A percentile compares a stretch with the other conserved stretches of the same genome.
phyloP scores from a whole-genome alignment of 2,888 invertebrate species.

The Lycocerus yunnanus region DNA sequence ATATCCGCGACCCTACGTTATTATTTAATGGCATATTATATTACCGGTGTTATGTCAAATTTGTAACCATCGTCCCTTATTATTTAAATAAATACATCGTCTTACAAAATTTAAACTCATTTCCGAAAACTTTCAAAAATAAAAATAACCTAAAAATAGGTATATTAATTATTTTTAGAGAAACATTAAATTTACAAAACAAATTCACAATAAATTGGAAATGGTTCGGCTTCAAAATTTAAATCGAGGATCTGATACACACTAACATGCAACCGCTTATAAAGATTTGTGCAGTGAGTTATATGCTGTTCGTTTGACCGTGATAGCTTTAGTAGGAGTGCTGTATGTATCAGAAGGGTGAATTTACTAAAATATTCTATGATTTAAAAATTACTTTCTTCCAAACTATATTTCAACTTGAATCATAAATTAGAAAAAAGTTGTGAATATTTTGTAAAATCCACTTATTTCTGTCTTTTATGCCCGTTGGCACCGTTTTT shows the following conservation, averaged over 20 bases:
- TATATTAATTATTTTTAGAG: background rate
- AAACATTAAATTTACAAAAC: background rate
- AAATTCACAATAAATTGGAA: background rate
- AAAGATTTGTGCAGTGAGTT: slow-evolving; percentile 21
- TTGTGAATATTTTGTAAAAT: too few relatives aligned
- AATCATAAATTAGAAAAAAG: too few relatives aligned
- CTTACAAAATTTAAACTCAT: background rate
- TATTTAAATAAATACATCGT: background rate
- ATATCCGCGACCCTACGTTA: slow-evolving; percentile 46
- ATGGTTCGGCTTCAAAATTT: background rate
- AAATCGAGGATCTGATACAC: background rate
- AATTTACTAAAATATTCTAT: background rate
- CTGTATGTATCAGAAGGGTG: slow-evolving; percentile 1
- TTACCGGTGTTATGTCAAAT: slow-evolving; percentile 43
- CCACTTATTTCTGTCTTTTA: too few relatives aligned
- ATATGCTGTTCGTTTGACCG: slow-evolving; percentile 14
- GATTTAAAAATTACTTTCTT: background rate
- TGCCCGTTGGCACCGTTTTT: too few relatives aligned
- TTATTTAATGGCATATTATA: slow-evolving; percentile 48
- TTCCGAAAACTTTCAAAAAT: background rate
- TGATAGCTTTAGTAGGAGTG: slow-evolving; percentile 19
- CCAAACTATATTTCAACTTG: background rate
- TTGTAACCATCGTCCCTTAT: slow-evolving; percentile 15
- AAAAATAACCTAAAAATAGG: background rate
- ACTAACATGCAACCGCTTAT: slow-evolving; percentile 20